These are phyloP conservation scores for Phyllostomus hastatus DNA, from an alignment of 2,113 vertebrate species.

Conservation along the genomic window DNA sequence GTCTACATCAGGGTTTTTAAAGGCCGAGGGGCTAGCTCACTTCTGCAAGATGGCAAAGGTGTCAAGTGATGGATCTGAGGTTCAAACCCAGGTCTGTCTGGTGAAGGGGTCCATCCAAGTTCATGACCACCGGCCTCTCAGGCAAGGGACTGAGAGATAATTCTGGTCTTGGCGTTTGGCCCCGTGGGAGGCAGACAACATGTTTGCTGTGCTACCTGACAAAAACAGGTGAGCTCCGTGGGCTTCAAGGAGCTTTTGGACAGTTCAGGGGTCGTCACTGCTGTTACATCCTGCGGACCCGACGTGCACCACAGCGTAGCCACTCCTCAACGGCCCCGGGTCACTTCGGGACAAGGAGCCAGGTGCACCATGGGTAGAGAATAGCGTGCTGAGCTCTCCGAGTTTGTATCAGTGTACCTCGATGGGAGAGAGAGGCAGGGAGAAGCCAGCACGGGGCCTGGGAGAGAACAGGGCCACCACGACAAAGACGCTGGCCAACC, in stretches of 20 bases:
- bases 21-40: neutral
- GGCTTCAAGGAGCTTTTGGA: too few relatives aligned
- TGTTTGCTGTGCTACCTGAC: too few relatives aligned
- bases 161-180: neutral
- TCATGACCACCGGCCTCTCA: neutral
- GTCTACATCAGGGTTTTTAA: neutral
- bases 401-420: accelerated
- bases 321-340: too few relatives aligned
- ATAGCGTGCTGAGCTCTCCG: neutral
- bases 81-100: neutral
- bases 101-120: neutral
- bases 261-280: too few relatives aligned
- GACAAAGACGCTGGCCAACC: accelerated
- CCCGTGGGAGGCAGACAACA: too few relatives aligned
- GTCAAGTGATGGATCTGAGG: neutral
- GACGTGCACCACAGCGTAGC: too few relatives aligned
- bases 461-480: neutral
- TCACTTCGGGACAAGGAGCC: too few relatives aligned
- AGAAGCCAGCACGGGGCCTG: too few relatives aligned
- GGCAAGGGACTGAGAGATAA: neutral
- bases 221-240: too few relatives aligned
- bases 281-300: too few relatives aligned
- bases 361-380: too few relatives aligned
- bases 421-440: too few relatives aligned
- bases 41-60: neutral